Evolutionary conservation across 2,797 vertebrate genomes (phyloP), one percentile per base, ranked within the genome.

Genomic region (Rhabdomys pumilio): DNA sequence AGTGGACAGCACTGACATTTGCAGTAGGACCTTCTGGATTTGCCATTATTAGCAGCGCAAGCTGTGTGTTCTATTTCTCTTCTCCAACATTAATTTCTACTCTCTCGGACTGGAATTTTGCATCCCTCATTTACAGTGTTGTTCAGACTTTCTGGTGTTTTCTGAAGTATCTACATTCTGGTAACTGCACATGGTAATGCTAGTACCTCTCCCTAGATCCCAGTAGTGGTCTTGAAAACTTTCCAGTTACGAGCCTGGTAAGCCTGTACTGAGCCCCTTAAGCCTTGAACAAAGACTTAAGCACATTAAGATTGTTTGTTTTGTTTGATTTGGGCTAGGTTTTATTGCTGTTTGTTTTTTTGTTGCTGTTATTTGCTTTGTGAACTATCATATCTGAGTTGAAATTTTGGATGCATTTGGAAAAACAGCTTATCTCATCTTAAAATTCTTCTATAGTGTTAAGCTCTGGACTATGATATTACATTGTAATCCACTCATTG

Each of bases 401-500:
- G 96, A 96, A 97, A 92, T 96, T 22, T 67, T 38, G 11, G 9
- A 47, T 53, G 2, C 67, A 79, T 88, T 92, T 34, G 50, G 79
- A 47, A 81, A 87, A 91, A 88, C 26, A 91, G 82, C 41, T 57
- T 55, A 93, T 67, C 38, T 93, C 22, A 15, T 41, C 59, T 95
- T 94, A 87, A 97, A 93, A 93, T 94, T 90, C 61, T 85, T 88
- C 65, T 86, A 61, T 12, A 86, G 24, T 92, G 93, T 96, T 50
- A 83, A 79, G 69, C 14, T 94, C 57, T 65, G 20, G 8, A 53
- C 72, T 47, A 83, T 53, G 65, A 94, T 94, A 80, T 80, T 95
- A 57, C 1, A 3, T 86, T 95, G 92, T 59, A 90, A 95, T 83
- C 61, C 79, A 79, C 6, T 50, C 22, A 77, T 29, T 38, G 53